Evolutionary conservation across 2,888 invertebrate species (phyloP), one percentile per base, ranked within the genome.

Genomic region (Dione juno): DNA sequence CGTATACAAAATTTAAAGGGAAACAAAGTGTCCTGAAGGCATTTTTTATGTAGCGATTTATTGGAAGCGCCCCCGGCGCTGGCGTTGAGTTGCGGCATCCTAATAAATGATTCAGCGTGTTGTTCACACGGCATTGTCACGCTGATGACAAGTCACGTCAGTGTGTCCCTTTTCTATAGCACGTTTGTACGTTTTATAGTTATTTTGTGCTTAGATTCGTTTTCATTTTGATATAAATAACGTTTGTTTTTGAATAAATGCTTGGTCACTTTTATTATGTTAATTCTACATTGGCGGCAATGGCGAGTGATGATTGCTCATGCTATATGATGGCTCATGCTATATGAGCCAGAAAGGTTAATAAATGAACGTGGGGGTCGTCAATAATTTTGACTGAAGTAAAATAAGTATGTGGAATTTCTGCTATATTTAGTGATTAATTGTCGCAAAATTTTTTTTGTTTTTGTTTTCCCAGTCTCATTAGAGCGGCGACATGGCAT

Each of bases 1-100:
- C 35, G 11, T 50, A 50, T 63, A 61, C 28, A 61, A 58, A 45
- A 41, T 66, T 61, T 66, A 48, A 71, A 66, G 48, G 43, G 35
- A 40, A 53, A 52, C 45, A 61, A 28, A 10, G 52, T 41, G 43
- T 58, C 54, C 37, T 61, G 50, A 41, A 63, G 54, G 66, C 59
- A 53, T 69, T 67, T 73, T 69, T 71, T 71, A 71, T 66, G 69
- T 67, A 67, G 72, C 74, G 68, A 70, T 72, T 72, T 74, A 66
- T 72, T 64, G 65, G 67, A 48, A 45, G 40, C 35, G 71, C 69
- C 66, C 57, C 63, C 19, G 57, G 66, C 69, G 71, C 63, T 19
- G 63, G 66, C 69, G 71, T 67, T 73, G 68, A 63, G 54, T 41
- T 67, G 67, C 16, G 61, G 66, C 43, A 21, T 45, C 16, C 67